A percentile compares a stretch with the other conserved stretches of the same genome.
phyloP scores from a whole-genome alignment of 2,797 vertebrate genomes.

The Manis javanica region DNA sequence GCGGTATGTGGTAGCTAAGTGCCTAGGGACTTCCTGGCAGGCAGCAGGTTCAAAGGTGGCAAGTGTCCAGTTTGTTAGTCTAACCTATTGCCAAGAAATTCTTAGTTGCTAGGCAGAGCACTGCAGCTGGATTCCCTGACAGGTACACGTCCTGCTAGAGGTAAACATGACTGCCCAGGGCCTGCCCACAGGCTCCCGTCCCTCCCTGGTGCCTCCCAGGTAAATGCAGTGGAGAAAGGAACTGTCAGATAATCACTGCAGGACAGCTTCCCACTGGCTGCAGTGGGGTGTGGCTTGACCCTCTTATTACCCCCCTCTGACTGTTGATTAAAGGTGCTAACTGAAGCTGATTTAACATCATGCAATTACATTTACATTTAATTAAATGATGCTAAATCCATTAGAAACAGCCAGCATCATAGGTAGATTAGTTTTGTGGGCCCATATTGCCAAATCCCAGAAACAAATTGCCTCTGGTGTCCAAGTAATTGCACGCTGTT shows the following conservation, averaged over 20 bases:
- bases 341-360: conserved; percentile 48
- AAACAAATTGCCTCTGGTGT: conserved; percentile 71
- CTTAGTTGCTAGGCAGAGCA: not conserved
- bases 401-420: conserved; percentile 51
- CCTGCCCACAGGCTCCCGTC: not conserved
- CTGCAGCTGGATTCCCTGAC: not conserved
- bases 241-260: not conserved
- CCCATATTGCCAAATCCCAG: conserved; percentile 55
- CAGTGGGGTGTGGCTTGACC: not conserved
- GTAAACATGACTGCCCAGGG: not conserved
- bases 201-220: not conserved
- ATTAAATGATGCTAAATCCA: conserved; percentile 78
- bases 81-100: conserved; percentile 57
- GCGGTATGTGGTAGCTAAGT: not conserved
- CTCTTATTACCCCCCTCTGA: not conserved
- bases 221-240: not conserved
- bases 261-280: not conserved
- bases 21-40: not conserved
- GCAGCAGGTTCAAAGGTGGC: conserved; percentile 8
- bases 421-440: conserved; percentile 35
- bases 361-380: conserved; percentile 69
- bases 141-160: not conserved
- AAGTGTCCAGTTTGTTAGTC: conserved; percentile 12
- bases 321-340: conserved; percentile 57
- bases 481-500: conserved; percentile 25